Evolutionary conservation across 2,797 vertebrate genomes (phyloP).

Genomic region (Heliangelus exortis): DNA sequence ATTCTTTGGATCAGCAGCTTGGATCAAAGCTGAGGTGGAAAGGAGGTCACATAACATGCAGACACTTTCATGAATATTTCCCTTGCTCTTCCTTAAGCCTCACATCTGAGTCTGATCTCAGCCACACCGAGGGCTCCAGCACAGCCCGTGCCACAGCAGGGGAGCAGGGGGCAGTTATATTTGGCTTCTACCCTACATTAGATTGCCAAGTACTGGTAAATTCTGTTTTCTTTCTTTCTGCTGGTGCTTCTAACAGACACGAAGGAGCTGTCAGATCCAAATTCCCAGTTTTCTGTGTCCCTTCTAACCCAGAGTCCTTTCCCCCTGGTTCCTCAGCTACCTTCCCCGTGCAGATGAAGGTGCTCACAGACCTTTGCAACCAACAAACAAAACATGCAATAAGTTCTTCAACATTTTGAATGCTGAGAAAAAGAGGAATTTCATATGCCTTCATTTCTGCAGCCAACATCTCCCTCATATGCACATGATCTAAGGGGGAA

Average conservation of each 20-base stretch:
- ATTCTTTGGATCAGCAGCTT: slow-evolving; percentile 40
- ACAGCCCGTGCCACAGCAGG: accelerated
- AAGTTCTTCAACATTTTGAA: neutral
- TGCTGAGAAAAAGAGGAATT: neutral
- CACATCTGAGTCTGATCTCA: neutral
- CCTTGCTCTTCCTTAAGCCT: neutral
- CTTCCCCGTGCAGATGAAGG: neutral
- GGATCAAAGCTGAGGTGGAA: slow-evolving; percentile 57
- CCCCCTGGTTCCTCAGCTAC: neutral
- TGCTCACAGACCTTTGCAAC: neutral
- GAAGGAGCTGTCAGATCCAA: neutral
- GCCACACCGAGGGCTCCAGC: accelerated
- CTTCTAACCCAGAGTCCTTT: neutral
- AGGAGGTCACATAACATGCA: slow-evolving; percentile 46
- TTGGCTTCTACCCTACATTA: accelerated
- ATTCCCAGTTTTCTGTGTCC: neutral
- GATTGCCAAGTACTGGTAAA: neutral
- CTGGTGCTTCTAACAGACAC: neutral
- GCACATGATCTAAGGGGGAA: neutral
- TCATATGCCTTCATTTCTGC: neutral
- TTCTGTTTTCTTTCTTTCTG: neutral
- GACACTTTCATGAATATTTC: slow-evolving; percentile 21
- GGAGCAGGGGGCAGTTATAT: accelerated
- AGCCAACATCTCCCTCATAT: neutral
- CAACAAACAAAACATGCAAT: neutral